Conservation (phyloP, 2,113 vertebrate species). For the Podarcis muralis region DNA sequence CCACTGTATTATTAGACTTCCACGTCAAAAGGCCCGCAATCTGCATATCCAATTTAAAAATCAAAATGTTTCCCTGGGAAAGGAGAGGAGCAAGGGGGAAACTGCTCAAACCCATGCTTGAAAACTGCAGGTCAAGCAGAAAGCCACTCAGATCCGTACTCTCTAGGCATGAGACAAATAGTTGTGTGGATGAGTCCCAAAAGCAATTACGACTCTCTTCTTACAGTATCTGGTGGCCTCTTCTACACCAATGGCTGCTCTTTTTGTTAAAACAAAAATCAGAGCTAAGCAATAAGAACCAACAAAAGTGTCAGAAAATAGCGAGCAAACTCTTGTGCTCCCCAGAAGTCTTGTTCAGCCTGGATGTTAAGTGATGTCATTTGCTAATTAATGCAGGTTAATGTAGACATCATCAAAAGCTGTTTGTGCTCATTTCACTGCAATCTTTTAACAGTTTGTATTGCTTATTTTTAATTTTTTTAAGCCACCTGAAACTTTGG, state of each 20-base stretch:
- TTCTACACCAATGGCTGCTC: fast-evolving
- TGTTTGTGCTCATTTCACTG: neutral
- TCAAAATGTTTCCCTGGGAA: no score
- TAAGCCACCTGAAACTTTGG: neutral
- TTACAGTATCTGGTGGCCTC: fast-evolving
- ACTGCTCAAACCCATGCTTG: no score
- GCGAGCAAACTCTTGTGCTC: neutral
- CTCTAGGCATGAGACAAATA: no score
- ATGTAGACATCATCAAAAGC: neutral
- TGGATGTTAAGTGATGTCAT: neutral
- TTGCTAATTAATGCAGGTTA: neutral
- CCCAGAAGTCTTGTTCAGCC: neutral
- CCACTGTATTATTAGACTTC: no score
- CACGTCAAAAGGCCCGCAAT: no score
- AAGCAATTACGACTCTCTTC: neutral
- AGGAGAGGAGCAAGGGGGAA: no score
- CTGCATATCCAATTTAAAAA: no score
- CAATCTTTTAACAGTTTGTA: neutral
- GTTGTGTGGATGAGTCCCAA: no score
- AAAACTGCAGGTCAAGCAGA: no score
- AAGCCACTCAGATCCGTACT: no score
- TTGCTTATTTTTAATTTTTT: neutral
- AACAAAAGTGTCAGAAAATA: neutral
- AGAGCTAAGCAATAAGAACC: neutral
- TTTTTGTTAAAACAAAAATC: neutral